These are phyloP conservation scores for Empis livida DNA, from an alignment of 2,888 invertebrate species.

Conservation along the genomic window DNA sequence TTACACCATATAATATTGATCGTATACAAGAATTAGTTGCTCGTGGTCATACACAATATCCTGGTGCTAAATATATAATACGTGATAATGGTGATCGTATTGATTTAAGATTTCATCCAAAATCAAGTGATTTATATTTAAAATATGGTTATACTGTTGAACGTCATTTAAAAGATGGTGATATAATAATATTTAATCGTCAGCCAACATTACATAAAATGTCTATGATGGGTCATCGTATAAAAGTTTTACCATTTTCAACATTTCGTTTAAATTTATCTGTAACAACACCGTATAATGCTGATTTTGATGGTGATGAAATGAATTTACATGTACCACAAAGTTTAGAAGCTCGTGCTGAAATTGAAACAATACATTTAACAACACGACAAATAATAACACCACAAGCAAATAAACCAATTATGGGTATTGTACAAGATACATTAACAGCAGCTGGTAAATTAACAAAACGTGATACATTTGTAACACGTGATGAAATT, in stretches of 20 bases:
- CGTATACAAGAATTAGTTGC: conserved; percentile 47
- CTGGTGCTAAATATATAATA: conserved; percentile 56
- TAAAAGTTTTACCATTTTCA: conserved; percentile 51
- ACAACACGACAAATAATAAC: conserved; percentile 53
- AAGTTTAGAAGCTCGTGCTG: conserved; percentile 50
- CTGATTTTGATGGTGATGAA: conserved; percentile 59
- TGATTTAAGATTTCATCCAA: conserved; percentile 51
- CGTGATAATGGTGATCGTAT: conserved; percentile 52
- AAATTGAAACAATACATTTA: conserved; percentile 43
- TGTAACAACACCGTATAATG: conserved; percentile 55
- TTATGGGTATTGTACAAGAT: conserved; percentile 98
- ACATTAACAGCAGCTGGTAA: conserved; percentile 87
- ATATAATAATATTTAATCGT: conserved; percentile 52
- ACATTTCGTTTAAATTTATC: conserved; percentile 53
- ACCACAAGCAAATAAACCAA: conserved; percentile 55
- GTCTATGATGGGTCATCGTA: conserved; percentile 56
- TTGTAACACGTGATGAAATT: conserved; percentile 88
- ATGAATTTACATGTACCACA: conserved; percentile 55
- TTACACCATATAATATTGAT: conserved; percentile 54
- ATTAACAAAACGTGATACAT: conserved; percentile 96
- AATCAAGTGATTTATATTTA: conserved; percentile 45
- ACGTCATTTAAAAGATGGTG: conserved; percentile 50
- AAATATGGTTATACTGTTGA: conserved; percentile 42
- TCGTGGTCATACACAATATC: conserved; percentile 49
- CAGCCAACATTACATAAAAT: conserved; percentile 60